Evolutionary conservation across 1,140 invertebrate genomes (phyloP).

Genomic region (Atta texana): DNA sequence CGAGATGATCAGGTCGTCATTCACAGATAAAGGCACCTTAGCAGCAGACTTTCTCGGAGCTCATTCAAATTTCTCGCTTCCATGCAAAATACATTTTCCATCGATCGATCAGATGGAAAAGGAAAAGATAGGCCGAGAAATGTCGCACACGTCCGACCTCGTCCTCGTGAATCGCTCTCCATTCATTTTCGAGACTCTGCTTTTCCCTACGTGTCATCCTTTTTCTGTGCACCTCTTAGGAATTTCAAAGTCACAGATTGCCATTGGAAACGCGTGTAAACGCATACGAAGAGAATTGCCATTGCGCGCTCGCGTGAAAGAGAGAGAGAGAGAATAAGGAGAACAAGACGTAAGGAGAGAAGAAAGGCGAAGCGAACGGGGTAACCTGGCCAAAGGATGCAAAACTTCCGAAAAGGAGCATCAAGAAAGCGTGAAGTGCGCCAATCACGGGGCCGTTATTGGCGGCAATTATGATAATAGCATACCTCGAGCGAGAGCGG

Average conservation of each 20-base stretch:
- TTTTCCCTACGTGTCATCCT: background rate
- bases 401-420: conserved; percentile 84
- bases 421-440: conserved; percentile 83
- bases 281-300: background rate
- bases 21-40: conserved; percentile 28
- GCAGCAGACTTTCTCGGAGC: background rate
- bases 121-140: background rate
- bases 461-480: conserved; percentile 86
- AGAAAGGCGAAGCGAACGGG: conserved; percentile 49
- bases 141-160: conserved; percentile 10
- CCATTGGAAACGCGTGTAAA: conserved; percentile 21
- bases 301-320: conserved; percentile 1
- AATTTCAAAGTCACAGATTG: conserved; percentile 61
- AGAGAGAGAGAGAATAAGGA: conserved; percentile 8
- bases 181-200: conserved; percentile 52
- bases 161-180: conserved; percentile 60
- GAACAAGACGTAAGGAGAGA: conserved; percentile 3
- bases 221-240: background rate
- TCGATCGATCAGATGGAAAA: background rate
- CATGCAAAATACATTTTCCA: conserved; percentile 62
- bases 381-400: conserved; percentile 73
- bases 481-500: conserved; percentile 83
- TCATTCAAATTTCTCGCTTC: background rate
- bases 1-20: conserved; percentile 33
- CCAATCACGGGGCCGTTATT: conserved; percentile 85